These are phyloP conservation scores for Drosophila incognita DNA, from an alignment of 2,888 invertebrate genomes.

Conservation along the genomic window DNA sequence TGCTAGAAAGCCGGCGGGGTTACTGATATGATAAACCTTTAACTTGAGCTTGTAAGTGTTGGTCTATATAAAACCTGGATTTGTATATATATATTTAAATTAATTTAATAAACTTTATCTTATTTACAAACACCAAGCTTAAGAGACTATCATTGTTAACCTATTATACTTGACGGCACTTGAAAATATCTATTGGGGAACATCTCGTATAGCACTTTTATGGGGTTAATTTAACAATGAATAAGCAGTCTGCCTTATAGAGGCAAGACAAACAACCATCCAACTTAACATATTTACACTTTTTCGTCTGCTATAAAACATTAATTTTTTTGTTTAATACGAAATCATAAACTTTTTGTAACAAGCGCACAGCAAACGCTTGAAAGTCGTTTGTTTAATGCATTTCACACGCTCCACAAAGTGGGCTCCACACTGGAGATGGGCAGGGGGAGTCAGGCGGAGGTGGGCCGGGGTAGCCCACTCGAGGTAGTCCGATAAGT, in stretches of 20 bases:
- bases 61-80: background rate
- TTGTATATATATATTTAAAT: background rate
- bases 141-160: background rate
- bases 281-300: conserved; percentile 64
- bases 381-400: conserved; percentile 70
- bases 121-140: background rate
- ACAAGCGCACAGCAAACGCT: conserved; percentile 74
- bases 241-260: conserved; percentile 19
- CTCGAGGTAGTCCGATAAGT: conserved; percentile 48
- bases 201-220: background rate
- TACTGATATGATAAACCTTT: background rate
- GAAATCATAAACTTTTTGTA: conserved; percentile 80
- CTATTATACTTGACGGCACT: background rate
- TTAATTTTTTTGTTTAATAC: conserved; percentile 78
- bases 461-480: conserved; percentile 17
- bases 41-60: background rate
- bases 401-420: conserved; percentile 60
- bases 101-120: background rate
- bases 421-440: conserved; percentile 37
- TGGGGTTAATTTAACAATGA: conserved; percentile 46
- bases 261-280: conserved; percentile 25
- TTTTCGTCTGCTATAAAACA: conserved; percentile 63
- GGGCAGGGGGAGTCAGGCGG: background rate
- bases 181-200: background rate
- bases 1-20: conserved; percentile 32